Base-by-base conservation (phyloP, 2,888 invertebrate genomes). In the Hesperia comma region DNA sequence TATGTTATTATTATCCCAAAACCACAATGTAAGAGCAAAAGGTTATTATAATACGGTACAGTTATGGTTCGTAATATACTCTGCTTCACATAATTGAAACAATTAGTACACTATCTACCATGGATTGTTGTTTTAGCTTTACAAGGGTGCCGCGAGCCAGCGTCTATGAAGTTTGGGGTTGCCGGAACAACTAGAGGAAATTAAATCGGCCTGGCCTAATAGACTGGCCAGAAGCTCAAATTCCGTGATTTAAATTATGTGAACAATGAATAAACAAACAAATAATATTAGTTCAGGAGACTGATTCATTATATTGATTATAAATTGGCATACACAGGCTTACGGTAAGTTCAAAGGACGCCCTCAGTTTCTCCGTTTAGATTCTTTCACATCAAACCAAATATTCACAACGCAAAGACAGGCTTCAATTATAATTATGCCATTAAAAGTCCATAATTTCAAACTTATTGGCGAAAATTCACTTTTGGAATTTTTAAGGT, bases 1-100 rank as follows among this genome's bases (percentile, higher is more conserved):
- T 43, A 15, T 43, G 43, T 43, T 43, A 43, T 43, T 43, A 41
- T 41, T 41, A 41, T 41, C 1, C 43, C 43, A 43, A 43, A 43
- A 43, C 15, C 15, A 43, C 15, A 43, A 43, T 43, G 43, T 43
- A 5, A n/a, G 43, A 43, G 43, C 43, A n/a, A 43, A 41, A 43
- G 15, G 15, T 43, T 43, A 43, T 43, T 6, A 41, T 41, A 41
- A n/a, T 41, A 14, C 12, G 14, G 41, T 41, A 37, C 8, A 26
- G 26, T 37, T 43, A 15, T 43, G 15, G 43, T 15, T 15, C n/a
- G 15, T 43, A 15, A 43, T 15, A 43, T 15, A 43, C 15, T 15
- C 43, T 43, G 6, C 2, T 6, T n/a, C 14, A 7, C 7, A 43
- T 43, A 43, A 15, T 6, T 15, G 0, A 43, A 15, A 6, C 14